These are phyloP conservation scores for Eledona agricola DNA, from an alignment of 2,888 invertebrate species.

Conservation along the genomic window DNA sequence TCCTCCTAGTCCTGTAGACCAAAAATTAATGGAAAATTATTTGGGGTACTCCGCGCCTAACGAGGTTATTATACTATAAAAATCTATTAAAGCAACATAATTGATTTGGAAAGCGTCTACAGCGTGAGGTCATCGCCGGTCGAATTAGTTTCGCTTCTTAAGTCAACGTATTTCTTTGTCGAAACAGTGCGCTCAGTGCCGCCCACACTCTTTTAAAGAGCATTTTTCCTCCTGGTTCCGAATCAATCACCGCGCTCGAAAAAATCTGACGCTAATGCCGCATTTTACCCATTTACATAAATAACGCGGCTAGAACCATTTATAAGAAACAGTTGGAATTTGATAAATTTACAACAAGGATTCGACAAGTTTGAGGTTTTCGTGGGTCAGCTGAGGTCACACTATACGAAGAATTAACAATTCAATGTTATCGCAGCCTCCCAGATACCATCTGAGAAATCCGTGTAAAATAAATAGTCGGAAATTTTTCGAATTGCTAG, in stretches of 20 bases:
- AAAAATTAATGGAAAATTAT: slow-evolving; percentile 12
- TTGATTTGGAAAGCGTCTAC: slow-evolving; percentile 16
- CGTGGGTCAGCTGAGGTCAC: slow-evolving; percentile 28
- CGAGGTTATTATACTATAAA: too few relatives aligned
- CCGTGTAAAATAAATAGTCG: slow-evolving; percentile 4
- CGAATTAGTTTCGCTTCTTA: slow-evolving; percentile 17
- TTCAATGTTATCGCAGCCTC: slow-evolving; percentile 18
- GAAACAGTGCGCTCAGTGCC: slow-evolving; percentile 4
- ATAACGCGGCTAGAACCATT: slow-evolving; percentile 31
- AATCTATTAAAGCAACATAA: too few relatives aligned
- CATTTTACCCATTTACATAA: slow-evolving; percentile 37
- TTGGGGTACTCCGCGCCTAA: too few relatives aligned
- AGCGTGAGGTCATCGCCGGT: slow-evolving; percentile 7
- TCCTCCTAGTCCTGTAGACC: slow-evolving; percentile 70
- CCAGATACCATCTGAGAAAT: slow-evolving; percentile 6
- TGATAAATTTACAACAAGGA: slow-evolving; percentile 30
- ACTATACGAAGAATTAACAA: slow-evolving; percentile 20
- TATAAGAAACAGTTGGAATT: slow-evolving; percentile 33
- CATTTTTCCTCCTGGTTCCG: slow-evolving; percentile 20
- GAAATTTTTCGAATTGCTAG: slow-evolving; percentile 10
- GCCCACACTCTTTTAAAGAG: slow-evolving; percentile 10
- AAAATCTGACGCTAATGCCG: slow-evolving; percentile 34
- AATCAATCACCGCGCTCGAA: slow-evolving; percentile 33
- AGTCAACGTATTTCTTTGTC: slow-evolving; percentile 5
- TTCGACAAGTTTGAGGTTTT: slow-evolving; percentile 17